A percentile compares a stretch with the other conserved stretches of the same genome.
Conservation (phyloP, 2,113 vertebrate species). For the Podarcis raffonei region DNA sequence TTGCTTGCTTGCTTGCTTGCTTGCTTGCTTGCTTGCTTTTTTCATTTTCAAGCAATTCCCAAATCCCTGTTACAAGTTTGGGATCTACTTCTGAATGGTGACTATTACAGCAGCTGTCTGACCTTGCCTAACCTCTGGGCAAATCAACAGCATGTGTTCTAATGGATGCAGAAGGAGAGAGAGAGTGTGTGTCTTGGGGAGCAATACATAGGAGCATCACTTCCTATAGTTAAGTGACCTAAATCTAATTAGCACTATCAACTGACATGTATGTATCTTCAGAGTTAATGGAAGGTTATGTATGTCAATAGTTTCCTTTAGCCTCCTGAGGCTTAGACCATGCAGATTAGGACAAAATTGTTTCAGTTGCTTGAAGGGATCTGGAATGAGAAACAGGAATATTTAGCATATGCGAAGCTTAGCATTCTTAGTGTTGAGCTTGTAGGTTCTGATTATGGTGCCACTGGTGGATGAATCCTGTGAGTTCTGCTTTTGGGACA, state of each 20-base stretch:
- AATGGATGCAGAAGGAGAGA: not conserved
- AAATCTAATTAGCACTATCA: not conserved
- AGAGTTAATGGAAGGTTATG: not conserved
- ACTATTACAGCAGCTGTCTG: not conserved
- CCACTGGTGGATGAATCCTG: no score
- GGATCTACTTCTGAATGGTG: not conserved
- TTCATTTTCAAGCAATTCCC: not conserved
- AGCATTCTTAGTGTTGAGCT: not conserved
- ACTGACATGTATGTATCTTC: not conserved
- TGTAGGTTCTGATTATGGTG: no score
- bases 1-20: not conserved
- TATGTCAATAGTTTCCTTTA: no score
- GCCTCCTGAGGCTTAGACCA: not conserved
- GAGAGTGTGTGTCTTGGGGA: not conserved
- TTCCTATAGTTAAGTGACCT: not conserved
- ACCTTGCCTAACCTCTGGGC: conserved; percentile 16
- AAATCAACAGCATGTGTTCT: not conserved
- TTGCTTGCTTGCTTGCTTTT: not conserved
- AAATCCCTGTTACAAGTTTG: not conserved
- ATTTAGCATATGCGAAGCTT: not conserved
- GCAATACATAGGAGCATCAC: not conserved
- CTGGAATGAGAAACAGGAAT: not conserved
- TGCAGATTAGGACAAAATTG: not conserved
- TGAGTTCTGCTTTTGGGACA: no score
- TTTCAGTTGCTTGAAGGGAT: not conserved